Percentiles rank a stretch among this genome's conserved stretches.
Evolutionary conservation across 1,140 invertebrate genomes (phyloP).

Genomic region (Drepana arcuata): DNA sequence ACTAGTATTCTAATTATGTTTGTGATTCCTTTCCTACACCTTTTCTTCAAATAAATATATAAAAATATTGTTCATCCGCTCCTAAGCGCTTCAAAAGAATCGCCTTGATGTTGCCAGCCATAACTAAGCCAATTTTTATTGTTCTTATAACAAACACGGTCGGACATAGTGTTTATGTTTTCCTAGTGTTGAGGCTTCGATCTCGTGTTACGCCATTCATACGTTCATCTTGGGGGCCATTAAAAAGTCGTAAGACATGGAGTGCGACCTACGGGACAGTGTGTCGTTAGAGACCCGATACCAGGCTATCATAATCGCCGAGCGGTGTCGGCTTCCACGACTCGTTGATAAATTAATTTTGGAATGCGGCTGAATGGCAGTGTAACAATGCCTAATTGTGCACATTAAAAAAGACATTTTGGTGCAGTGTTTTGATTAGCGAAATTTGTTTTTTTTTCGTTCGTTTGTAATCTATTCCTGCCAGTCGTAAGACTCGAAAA

Average conservation of each 20-base stretch:
- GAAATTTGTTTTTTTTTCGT: not conserved
- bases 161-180: constrained; percentile 58
- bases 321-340: constrained; percentile 41
- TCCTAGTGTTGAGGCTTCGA: constrained; percentile 38
- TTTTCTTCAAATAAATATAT: too few relatives aligned
- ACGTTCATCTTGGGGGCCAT: constrained; percentile 59
- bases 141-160: constrained; percentile 32
- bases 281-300: constrained; percentile 64
- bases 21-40: too few relatives aligned
- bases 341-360: constrained; percentile 34
- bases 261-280: constrained; percentile 62
- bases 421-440: too few relatives aligned
- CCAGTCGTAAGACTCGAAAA: too few relatives aligned
- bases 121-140: constrained; percentile 31
- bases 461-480: too few relatives aligned
- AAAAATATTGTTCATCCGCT: too few relatives aligned
- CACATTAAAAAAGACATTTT: too few relatives aligned
- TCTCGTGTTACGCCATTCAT: constrained; percentile 65
- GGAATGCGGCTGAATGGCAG: constrained; percentile 20
- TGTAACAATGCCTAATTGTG: constrained; percentile 11
- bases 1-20: too few relatives aligned
- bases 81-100: too few relatives aligned
- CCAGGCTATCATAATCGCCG: constrained; percentile 49
- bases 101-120: too few relatives aligned
- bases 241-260: constrained; percentile 60